Percentiles rank a stretch among this genome's conserved stretches.
Evolutionary conservation across 2,888 invertebrate genomes (phyloP).

Genomic region (Punctoribates punctum): DNA sequence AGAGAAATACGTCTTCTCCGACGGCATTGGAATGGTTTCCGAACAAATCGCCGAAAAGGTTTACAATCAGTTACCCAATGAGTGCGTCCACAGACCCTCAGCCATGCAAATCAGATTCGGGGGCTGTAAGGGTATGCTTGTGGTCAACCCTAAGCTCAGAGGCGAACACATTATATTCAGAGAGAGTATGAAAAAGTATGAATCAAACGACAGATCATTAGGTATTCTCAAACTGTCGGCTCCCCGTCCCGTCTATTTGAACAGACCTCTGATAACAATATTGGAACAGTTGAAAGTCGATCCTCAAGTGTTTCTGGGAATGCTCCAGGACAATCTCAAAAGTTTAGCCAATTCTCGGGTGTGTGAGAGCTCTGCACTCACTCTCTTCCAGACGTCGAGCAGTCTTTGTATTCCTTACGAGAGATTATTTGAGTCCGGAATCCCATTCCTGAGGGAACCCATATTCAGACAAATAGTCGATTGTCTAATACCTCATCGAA

Average conservation of each 20-base stretch:
- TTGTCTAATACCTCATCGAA: conserved; percentile 30
- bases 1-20: conserved; percentile 46
- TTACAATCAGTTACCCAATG: conserved; percentile 12
- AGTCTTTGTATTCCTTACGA: conserved; percentile 35
- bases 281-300: conserved; percentile 48
- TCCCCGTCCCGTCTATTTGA: conserved; percentile 48
- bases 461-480: conserved; percentile 37
- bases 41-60: conserved; percentile 45
- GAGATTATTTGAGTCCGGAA: not conserved
- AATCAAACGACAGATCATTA: conserved; percentile 46
- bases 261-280: conserved; percentile 49
- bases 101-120: conserved; percentile 48
- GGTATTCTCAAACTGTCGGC: conserved; percentile 50
- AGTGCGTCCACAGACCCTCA: conserved; percentile 44
- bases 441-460: conserved; percentile 37
- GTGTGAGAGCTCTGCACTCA: conserved; percentile 3
- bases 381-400: not conserved
- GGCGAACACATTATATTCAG: conserved; percentile 45
- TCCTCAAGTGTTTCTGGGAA: not conserved
- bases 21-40: conserved; percentile 48
- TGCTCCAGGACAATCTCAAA: not conserved
- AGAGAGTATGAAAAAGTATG: conserved; percentile 49
- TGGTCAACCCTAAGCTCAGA: conserved; percentile 44
- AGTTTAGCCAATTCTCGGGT: conserved; percentile 16
- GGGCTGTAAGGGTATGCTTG: conserved; percentile 50